Evolutionary conservation across 2,888 invertebrate genomes (phyloP), one percentile per base, ranked within the genome.

Genomic region (Diadegma fenestrale): DNA sequence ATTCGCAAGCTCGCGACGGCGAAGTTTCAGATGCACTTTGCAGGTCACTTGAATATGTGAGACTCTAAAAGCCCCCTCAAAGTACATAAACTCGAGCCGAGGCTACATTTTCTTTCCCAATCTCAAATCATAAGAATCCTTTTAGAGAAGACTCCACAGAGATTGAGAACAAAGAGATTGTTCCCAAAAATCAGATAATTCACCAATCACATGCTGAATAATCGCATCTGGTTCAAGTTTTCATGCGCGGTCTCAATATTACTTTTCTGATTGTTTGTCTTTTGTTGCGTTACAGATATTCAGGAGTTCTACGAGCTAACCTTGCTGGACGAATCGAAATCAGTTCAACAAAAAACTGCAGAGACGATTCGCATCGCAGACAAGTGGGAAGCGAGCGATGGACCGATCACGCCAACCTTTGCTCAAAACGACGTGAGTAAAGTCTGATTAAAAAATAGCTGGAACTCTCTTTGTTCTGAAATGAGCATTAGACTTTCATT

Each of bases 251-350:
- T 51, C n/a, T 48, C 0, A 17, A 30, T 69, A 48, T 69, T 17
- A 30, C 4, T 48, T 69, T 48, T 22, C 10, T 45, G 0, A n/a
- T 26, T n/a, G n/a, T n/a, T n/a, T 79, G 63, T 86, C 66, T 78
- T 73, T 71, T 73, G 84, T 86, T 86, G 82, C 91, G 86, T 95
- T 96, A 37, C 96, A 98, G 99, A 99, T 95, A 99, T 99, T 93
- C 99, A 99, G 96, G 99, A 99, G 95, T 99, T 99, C 95, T 99
- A 99, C 95, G 99, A 99, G 95, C 95, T 98, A 92, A 99, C 99
- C 81, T 96, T 99, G 89, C 96, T 99, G 92, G 99, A 99, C 95
- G 99, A 99, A 94, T 97, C 97, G 86, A 99, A 99, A 95, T 97
- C 98, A 51, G 96, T 98, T 90, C 98, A 98, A 94, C 98, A 99